Percentiles rank a stretch among this genome's conserved stretches.
These are phyloP conservation scores for Todiramphus chloris DNA, from an alignment of 2,113 vertebrate species.

Conservation along the genomic window DNA sequence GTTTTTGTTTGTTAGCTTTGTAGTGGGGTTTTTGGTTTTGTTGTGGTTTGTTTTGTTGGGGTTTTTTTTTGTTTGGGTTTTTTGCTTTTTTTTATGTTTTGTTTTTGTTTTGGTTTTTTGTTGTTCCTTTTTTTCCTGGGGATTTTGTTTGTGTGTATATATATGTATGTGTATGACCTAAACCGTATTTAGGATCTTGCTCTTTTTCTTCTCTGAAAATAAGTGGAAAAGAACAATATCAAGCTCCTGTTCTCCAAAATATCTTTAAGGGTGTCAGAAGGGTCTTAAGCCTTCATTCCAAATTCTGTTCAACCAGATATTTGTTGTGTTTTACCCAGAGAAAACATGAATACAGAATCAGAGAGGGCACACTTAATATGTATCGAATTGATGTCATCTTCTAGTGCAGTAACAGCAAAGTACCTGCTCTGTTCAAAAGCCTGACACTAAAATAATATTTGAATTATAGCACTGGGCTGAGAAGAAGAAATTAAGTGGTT, in stretches of 20 bases:
- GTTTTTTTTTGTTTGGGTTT: no score
- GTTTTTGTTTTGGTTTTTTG: no score
- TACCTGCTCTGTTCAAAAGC: background rate
- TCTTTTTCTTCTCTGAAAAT: background rate
- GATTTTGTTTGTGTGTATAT: background rate
- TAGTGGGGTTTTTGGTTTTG: no score
- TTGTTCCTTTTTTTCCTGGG: background rate
- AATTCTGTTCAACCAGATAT: background rate
- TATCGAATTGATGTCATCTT: background rate
- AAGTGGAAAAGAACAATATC: background rate
- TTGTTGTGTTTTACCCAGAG: background rate
- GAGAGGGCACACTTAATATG: background rate
- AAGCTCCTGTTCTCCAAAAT: background rate
- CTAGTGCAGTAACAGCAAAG: background rate
- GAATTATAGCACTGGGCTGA: background rate
- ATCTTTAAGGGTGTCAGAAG: background rate
- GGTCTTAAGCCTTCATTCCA: background rate
- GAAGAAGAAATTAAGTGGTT: background rate
- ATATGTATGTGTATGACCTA: background rate
- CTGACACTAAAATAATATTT: background rate
- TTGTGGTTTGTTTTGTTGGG: background rate
- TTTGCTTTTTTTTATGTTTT: background rate
- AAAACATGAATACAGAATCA: background rate
- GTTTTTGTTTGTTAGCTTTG: no score
- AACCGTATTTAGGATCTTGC: background rate